phyloP scores from a whole-genome alignment of 2,888 invertebrate genomes.

The Acrocera orbiculus region DNA sequence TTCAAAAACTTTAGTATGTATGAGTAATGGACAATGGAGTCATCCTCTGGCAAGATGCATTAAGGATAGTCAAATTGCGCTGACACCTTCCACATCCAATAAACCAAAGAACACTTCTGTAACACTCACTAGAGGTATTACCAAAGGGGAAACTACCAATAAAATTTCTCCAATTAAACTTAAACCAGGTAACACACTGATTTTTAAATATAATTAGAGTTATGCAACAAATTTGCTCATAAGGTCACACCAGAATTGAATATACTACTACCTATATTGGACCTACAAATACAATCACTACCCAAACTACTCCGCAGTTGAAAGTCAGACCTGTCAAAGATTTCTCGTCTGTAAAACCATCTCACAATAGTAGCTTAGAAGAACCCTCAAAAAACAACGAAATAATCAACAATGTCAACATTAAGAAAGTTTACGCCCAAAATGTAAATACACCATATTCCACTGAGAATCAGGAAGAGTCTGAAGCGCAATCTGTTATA shows the following conservation, averaged over 20 bases:
- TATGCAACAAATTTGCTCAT: too few relatives aligned
- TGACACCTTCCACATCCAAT: too few relatives aligned
- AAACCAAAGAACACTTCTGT: constrained; percentile 29
- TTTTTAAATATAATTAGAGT: not conserved
- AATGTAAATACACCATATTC: constrained; percentile 49
- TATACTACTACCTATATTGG: too few relatives aligned
- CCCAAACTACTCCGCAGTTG: too few relatives aligned
- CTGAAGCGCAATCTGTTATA: constrained; percentile 37
- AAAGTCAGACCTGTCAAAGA: too few relatives aligned
- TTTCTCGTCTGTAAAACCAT: too few relatives aligned
- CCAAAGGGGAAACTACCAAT: constrained; percentile 17
- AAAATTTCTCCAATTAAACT: constrained; percentile 21
- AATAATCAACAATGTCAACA: constrained; percentile 35
- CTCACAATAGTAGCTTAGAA: constrained; percentile 38
- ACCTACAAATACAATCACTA: too few relatives aligned
- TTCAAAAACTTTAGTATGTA: constrained; percentile 46
- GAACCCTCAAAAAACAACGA: constrained; percentile 71
- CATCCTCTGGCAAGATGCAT: constrained; percentile 57
- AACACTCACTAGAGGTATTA: constrained; percentile 10
- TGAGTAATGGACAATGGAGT: constrained; percentile 65
- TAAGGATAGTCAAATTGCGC: too few relatives aligned
- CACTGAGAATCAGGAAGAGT: constrained; percentile 41
- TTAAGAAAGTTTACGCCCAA: constrained; percentile 44
- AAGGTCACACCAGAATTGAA: too few relatives aligned
- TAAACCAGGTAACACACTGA: constrained; percentile 22